phyloP scores from a whole-genome alignment of 2,113 vertebrate species.

The Chionodraco myersi region DNA sequence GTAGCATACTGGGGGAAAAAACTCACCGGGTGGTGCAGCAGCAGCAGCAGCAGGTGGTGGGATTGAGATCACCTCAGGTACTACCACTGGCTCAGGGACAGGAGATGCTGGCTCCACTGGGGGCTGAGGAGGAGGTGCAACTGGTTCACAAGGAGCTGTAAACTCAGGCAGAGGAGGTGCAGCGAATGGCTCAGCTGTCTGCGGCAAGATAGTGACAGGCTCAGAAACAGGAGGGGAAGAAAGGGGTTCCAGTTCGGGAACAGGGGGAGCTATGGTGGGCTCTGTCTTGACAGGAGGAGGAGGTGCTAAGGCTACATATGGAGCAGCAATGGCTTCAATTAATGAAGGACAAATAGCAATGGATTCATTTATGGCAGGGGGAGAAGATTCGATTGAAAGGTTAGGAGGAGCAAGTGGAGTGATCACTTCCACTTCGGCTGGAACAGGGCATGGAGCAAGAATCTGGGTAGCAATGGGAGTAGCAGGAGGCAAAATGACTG shows the following conservation, averaged over 20 bases:
- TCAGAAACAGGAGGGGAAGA: constrained; percentile 53
- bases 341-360: constrained; percentile 29
- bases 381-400: constrained; percentile 35
- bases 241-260: constrained; percentile 37
- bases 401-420: constrained; percentile 41
- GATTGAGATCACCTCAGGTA: constrained; percentile 25
- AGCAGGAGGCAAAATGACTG: constrained; percentile 43
- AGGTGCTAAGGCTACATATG: constrained; percentile 28
- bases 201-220: constrained; percentile 29
- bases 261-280: constrained; percentile 18
- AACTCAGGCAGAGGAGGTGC: constrained; percentile 59
- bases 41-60: constrained; percentile 52
- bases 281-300: constrained; percentile 44
- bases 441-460: constrained; percentile 36
- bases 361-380: constrained; percentile 35
- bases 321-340: constrained; percentile 52
- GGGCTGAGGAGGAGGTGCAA: constrained; percentile 72
- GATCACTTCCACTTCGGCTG: constrained; percentile 41
- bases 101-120: constrained; percentile 53
- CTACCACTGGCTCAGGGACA: constrained; percentile 50
- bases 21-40: constrained; percentile 73
- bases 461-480: constrained; percentile 21
- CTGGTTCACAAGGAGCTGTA: constrained; percentile 71
- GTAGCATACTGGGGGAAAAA: background rate
- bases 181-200: constrained; percentile 54